Evolutionary conservation across 2,113 vertebrate genomes (phyloP).

Genomic region (Neofelis nebulosa): DNA sequence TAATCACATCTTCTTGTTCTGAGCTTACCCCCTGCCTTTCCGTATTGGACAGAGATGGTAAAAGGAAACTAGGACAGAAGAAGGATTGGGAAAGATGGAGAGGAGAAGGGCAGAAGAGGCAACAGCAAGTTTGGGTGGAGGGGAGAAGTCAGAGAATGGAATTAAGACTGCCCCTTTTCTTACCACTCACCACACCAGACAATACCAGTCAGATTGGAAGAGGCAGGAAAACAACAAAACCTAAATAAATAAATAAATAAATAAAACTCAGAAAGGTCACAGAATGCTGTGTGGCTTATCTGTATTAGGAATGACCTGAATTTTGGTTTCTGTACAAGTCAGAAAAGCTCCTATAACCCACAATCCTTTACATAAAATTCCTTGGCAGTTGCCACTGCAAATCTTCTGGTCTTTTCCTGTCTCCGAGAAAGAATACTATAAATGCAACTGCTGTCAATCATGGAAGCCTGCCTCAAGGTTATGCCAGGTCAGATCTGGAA

Average conservation of each 20-base stretch:
- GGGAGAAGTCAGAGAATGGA: neutral
- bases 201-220: neutral
- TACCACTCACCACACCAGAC: neutral
- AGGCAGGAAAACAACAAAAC: neutral
- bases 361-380: constrained; percentile 72
- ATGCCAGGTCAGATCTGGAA: constrained; percentile 75
- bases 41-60: neutral
- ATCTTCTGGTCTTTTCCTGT: constrained; percentile 72
- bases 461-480: constrained; percentile 57
- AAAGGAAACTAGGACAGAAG: neutral
- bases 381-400: constrained; percentile 70
- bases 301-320: constrained; percentile 67
- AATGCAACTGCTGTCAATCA: constrained; percentile 75
- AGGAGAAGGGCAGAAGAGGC: neutral
- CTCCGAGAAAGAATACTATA: constrained; percentile 63
- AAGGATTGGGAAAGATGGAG: neutral
- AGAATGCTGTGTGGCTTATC: constrained; percentile 51
- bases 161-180: neutral
- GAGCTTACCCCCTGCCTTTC: neutral
- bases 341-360: constrained; percentile 68
- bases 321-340: constrained; percentile 57
- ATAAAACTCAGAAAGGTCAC: constrained; percentile 41
- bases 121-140: neutral
- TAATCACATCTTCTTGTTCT: neutral
- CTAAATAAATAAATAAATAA: neutral